Base-by-base conservation (phyloP, 2,888 invertebrate species). In the Ditula angustiorana region DNA sequence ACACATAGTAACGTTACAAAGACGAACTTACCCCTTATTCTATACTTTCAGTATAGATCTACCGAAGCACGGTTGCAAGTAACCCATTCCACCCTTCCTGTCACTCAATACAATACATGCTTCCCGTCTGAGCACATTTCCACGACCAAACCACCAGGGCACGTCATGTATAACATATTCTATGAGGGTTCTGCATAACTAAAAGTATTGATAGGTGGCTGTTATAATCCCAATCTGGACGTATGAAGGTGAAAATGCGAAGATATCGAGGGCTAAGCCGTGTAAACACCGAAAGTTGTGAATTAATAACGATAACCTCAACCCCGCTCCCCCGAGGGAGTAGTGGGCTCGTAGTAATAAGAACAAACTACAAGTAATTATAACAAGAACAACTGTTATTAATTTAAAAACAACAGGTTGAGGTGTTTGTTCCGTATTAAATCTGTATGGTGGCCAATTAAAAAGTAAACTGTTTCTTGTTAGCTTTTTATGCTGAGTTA, bases 321-420 rank as follows among this genome's bases (percentile, higher is more conserved):
- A 86, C 84, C 85, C 83, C 81, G 74, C 70, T 72, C 74, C 90
- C 81, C 84, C 56, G 57, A 84, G 86, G 88, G 83, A 80, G 77
- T 79, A 80, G 82, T 83, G 80, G 83, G 78, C 82, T 81, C 74
- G 78, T 77, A 74, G 75, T 88, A 85, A 88, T 88, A 87, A 88
- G 81, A 88, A 88, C 87, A 88, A 91, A 88, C 86, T 87, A 85
- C 83, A 86, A 88, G 86, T 88, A 90, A 90, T 90, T 89, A 91
- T 78, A 85, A 82, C 84, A 82, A 83, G 85, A 88, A 86, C 85
- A 85, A 85, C 83, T 74, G 75, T 83, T 80, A 67, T 66, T 67
- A 59, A 59, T 59, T 64, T 86, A 81, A 88, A 88, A 70, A 71
- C 69, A 65, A 88, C 82, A 86, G 83, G 86, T 87, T 75, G 80